A percentile compares a stretch with the other conserved stretches of the same genome.
Conservation (phyloP, 2,797 vertebrate species). For the Pelodytes ibericus region DNA sequence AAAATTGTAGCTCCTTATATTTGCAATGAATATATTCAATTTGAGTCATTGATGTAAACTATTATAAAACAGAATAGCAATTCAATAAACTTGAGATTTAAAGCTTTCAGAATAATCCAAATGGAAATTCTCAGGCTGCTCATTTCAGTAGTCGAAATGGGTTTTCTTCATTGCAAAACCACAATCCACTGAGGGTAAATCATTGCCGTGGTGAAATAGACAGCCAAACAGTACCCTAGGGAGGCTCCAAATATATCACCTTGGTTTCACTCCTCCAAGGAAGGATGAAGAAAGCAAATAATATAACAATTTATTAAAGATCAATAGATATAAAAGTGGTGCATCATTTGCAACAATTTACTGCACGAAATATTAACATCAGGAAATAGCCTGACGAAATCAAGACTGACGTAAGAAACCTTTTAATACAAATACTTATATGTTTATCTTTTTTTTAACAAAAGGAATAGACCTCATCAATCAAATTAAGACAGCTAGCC, state of each 20-base stretch:
- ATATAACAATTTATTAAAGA: not conserved
- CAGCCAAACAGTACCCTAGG: not conserved
- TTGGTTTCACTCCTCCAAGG: not conserved
- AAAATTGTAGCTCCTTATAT: too few species aligned
- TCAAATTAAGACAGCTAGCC: too few species aligned
- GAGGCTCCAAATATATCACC: not conserved
- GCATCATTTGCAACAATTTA: not conserved
- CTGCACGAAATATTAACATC: not conserved
- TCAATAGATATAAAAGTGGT: not conserved
- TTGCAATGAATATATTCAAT: not conserved
- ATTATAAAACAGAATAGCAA: slow-evolving; percentile 3
- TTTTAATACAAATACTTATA: too few species aligned
- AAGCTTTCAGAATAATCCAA: not conserved
- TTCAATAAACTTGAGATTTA: not conserved
- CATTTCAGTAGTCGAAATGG: not conserved
- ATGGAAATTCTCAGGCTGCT: not conserved
- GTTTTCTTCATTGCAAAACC: not conserved
- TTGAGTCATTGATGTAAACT: not conserved
- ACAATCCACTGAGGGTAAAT: not conserved
- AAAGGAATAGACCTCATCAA: too few species aligned
- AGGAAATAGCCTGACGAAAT: not conserved
- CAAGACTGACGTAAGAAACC: too few species aligned
- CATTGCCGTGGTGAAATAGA: slow-evolving; percentile 4
- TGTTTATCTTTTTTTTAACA: too few species aligned
- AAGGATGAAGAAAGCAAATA: not conserved